Conservation (phyloP, 2,888 invertebrate genomes). For the Cepaea hortensis region DNA sequence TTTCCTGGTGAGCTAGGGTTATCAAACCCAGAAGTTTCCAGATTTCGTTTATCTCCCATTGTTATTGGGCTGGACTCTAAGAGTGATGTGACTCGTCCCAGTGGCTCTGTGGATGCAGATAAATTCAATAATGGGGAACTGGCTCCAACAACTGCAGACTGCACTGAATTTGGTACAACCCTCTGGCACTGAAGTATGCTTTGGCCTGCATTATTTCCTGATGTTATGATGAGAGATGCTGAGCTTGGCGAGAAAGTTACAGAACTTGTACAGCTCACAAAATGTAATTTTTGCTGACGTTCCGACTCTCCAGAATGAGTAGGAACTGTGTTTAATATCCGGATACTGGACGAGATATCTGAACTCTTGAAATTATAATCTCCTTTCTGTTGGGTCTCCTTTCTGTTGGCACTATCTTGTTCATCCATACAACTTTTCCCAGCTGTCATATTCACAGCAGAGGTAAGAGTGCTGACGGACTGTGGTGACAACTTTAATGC, state of each 20-base stretch:
- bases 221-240: conserved; percentile 29
- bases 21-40: background rate
- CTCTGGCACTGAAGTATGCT: conserved; percentile 26
- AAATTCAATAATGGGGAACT: conserved; percentile 18
- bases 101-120: conserved; percentile 57
- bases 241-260: background rate
- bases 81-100: conserved; percentile 68
- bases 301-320: background rate
- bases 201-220: conserved; percentile 35
- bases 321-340: background rate
- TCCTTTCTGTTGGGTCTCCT: background rate
- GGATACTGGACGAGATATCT: background rate
- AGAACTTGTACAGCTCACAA: background rate
- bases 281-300: conserved; percentile 12
- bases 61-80: conserved; percentile 64
- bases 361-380: background rate
- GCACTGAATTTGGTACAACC: background rate
- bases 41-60: conserved; percentile 5
- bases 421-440: background rate
- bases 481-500: conserved; percentile 36
- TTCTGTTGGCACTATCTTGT: background rate
- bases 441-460: background rate
- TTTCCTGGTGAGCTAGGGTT: background rate
- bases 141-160: conserved; percentile 19
- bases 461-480: background rate